These are phyloP conservation scores for Catharus fuscescens DNA, from an alignment of 2,113 vertebrate species.

Conservation along the genomic window DNA sequence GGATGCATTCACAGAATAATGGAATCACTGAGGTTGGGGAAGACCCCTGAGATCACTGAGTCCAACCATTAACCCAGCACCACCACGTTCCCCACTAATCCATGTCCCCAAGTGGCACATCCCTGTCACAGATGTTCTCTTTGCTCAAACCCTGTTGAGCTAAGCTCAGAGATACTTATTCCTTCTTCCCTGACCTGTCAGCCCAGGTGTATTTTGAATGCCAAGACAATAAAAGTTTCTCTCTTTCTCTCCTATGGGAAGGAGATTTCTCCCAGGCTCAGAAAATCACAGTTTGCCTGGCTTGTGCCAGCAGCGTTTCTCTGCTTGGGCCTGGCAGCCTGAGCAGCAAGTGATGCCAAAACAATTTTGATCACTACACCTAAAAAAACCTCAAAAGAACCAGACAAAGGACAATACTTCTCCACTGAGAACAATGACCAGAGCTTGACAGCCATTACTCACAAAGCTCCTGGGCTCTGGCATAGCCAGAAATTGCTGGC, in stretches of 20 bases:
- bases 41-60: neutral
- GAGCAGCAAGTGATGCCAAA: neutral
- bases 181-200: neutral
- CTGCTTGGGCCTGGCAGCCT: neutral
- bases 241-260: neutral
- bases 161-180: neutral
- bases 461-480: neutral
- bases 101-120: neutral
- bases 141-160: rapidly evolving
- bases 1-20: neutral
- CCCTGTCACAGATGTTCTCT: neutral
- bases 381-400: neutral
- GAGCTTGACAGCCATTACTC: neutral
- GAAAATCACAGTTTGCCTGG: neutral
- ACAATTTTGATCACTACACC: neutral
- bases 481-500: neutral
- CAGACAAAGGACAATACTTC: neutral
- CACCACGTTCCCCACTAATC: neutral
- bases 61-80: neutral
- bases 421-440: neutral
- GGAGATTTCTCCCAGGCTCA: neutral
- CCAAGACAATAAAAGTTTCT: neutral
- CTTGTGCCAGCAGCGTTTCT: neutral
- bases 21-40: neutral
- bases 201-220: neutral